Percentiles rank a stretch among this genome's conserved stretches.
phyloP scores from a whole-genome alignment of 2,113 vertebrate species.

The Eupsittula cactorum region DNA sequence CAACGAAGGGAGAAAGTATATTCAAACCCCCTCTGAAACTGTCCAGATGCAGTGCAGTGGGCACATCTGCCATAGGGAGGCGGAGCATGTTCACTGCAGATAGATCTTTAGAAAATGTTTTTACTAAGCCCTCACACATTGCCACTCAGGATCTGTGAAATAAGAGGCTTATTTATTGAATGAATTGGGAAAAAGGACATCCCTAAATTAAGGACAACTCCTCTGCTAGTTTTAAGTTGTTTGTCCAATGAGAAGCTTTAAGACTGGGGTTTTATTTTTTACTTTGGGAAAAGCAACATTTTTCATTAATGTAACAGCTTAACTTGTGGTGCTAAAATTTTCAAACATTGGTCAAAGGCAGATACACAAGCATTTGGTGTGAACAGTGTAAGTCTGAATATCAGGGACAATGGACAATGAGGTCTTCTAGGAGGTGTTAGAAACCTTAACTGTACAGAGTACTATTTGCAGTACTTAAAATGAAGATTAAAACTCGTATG shows the following conservation, averaged over 20 bases:
- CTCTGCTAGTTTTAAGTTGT: neutral
- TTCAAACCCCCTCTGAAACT: neutral
- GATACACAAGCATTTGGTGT: neutral
- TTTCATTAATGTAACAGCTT: neutral
- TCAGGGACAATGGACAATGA: slow-evolving; percentile 10
- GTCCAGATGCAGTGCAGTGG: neutral
- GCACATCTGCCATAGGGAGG: accelerated
- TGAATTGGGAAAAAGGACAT: neutral
- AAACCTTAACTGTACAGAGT: slow-evolving; percentile 16
- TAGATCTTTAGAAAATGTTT: neutral
- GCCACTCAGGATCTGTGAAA: neutral
- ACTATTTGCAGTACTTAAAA: slow-evolving; percentile 55
- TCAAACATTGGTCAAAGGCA: neutral
- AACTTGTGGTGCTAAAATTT: neutral
- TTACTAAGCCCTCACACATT: neutral
- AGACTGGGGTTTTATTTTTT: neutral
- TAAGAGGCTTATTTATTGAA: neutral
- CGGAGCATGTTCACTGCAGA: neutral
- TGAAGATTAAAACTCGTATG: slow-evolving; percentile 44
- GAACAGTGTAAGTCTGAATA: neutral
- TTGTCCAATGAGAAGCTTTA: neutral
- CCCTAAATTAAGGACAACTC: neutral
- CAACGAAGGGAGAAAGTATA: neutral
- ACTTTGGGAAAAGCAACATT: neutral
- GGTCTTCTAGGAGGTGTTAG: slow-evolving; percentile 38